A percentile compares a stretch with the other conserved stretches of the same genome.
phyloP scores from a whole-genome alignment of 2,113 vertebrate genomes.

The Rhynchomys soricoides region DNA sequence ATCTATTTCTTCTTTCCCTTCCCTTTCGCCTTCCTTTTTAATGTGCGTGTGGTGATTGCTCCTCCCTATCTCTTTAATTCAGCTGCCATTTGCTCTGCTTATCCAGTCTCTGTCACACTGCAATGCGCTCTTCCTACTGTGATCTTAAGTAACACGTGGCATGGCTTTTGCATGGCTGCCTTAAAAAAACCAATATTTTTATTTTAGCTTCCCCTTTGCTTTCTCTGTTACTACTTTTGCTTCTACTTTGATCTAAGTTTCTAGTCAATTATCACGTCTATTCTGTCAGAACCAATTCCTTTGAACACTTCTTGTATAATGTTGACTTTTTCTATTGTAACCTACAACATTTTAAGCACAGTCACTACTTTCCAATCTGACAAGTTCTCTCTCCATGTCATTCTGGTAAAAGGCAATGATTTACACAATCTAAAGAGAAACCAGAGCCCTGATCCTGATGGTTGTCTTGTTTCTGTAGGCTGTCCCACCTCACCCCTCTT shows the following conservation, averaged over 20 bases:
- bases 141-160: background rate
- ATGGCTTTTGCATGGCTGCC: background rate
- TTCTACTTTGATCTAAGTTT: background rate
- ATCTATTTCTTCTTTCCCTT: background rate
- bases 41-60: background rate
- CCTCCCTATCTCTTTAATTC: background rate
- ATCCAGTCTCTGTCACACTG: background rate
- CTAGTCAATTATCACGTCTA: background rate
- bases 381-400: background rate
- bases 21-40: background rate
- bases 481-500: too few species aligned
- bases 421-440: background rate
- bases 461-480: background rate
- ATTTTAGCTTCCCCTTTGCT: background rate
- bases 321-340: background rate
- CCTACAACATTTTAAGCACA: background rate
- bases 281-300: background rate
- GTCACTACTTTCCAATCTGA: constrained; percentile 1
- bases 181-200: background rate
- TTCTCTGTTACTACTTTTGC: background rate
- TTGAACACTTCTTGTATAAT: background rate
- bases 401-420: background rate
- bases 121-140: background rate
- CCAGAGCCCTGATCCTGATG: background rate
- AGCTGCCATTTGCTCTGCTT: background rate